A percentile compares a stretch with the other conserved stretches of the same genome.
phyloP scores from a whole-genome alignment of 2,797 vertebrate genomes.

The Macrochelys suwanniensis region DNA sequence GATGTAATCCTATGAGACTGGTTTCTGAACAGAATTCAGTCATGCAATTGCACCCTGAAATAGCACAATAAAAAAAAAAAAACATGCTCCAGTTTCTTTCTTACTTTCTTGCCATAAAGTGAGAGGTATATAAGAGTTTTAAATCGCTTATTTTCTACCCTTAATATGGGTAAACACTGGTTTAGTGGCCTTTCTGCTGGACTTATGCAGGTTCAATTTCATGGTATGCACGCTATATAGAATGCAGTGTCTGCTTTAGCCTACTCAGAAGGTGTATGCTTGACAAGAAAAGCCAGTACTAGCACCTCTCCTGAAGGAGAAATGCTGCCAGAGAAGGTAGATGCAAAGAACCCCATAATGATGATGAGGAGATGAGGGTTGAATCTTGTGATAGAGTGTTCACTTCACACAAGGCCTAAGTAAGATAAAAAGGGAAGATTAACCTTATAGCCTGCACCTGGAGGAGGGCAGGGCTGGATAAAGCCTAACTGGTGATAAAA shows the following conservation, averaged over 20 bases:
- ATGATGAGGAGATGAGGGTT: neutral
- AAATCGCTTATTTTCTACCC: neutral
- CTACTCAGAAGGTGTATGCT: neutral
- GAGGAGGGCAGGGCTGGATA: neutral
- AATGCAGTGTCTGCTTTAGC: neutral
- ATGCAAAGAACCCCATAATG: neutral
- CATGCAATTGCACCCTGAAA: neutral
- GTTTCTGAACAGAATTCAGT: slow-evolving; percentile 33
- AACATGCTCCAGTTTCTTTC: neutral
- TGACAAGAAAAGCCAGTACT: neutral
- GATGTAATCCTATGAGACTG: neutral
- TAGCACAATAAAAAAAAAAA: neutral
- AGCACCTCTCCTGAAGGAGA: neutral
- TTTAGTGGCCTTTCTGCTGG: neutral
- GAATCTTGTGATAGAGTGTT: neutral
- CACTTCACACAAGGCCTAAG: neutral
- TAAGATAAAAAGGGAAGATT: neutral
- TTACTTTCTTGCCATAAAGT: neutral
- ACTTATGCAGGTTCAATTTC: slow-evolving; percentile 17
- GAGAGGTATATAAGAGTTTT: neutral
- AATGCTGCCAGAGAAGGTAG: neutral
- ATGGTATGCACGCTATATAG: neutral
- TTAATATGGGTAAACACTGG: neutral
- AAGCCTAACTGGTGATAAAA: neutral
- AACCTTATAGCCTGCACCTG: neutral